Conservation (phyloP, 2,113 vertebrate genomes). For the Merops nubicus region DNA sequence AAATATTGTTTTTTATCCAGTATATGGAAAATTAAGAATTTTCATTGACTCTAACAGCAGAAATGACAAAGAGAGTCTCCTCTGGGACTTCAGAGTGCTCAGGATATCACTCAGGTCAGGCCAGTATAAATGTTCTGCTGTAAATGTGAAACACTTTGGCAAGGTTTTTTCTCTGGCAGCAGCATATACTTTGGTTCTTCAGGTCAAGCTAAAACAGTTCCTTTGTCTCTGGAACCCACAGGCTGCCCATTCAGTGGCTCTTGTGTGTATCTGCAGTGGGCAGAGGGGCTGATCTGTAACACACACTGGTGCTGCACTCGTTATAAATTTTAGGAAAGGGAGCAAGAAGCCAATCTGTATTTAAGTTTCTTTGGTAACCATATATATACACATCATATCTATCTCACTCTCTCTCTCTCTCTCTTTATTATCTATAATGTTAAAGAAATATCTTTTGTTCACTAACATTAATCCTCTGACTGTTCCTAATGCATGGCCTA, state of each 20-base stretch:
- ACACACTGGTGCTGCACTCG: background rate
- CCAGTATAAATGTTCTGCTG: background rate
- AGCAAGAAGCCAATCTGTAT: background rate
- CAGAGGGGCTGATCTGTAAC: background rate
- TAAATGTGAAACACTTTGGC: background rate
- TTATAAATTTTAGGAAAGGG: background rate
- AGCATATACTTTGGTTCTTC: background rate
- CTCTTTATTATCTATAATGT: background rate
- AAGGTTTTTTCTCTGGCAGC: background rate
- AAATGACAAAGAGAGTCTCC: background rate
- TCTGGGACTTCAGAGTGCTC: background rate
- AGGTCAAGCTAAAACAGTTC: background rate
- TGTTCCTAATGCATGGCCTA: background rate
- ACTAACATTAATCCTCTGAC: background rate
- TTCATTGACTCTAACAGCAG: background rate
- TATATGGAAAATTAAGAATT: background rate
- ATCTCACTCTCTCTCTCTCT: background rate
- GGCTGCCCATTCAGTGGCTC: background rate
- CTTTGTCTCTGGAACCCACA: background rate
- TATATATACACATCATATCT: background rate
- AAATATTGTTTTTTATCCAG: accelerated
- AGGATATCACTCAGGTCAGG: background rate
- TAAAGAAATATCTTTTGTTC: background rate
- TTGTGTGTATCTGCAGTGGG: accelerated
- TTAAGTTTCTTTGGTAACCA: background rate